phyloP scores from a whole-genome alignment of 2,888 invertebrate genomes.

The Microctonus hyperodae region DNA sequence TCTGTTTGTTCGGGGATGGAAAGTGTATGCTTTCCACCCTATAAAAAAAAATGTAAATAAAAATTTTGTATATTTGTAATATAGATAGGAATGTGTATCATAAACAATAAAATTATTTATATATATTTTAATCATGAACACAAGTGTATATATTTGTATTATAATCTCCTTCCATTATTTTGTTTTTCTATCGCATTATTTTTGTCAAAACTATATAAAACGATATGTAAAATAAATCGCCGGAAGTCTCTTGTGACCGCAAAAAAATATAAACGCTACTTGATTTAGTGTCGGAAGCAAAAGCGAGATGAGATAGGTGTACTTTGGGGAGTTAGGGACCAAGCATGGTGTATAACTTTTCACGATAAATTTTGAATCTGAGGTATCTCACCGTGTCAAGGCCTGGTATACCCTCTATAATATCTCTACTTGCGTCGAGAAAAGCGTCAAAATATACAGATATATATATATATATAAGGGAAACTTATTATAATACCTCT shows the following conservation, averaged over 20 bases:
- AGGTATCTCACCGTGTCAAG: constrained; percentile 28
- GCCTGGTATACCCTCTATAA: constrained; percentile 31
- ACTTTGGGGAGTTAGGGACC: constrained; percentile 27
- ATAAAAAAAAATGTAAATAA: constrained; percentile 52
- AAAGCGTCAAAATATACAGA: too few species aligned
- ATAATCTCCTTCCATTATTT: not conserved
- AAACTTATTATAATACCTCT: too few species aligned
- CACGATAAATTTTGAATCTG: constrained; percentile 40
- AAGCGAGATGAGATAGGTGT: constrained; percentile 26
- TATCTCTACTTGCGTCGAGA: constrained; percentile 16
- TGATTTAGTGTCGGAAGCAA: constrained; percentile 33
- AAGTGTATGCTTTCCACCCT: constrained; percentile 39
- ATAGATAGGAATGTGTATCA: constrained; percentile 59
- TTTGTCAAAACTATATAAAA: not conserved
- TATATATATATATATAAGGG: too few species aligned
- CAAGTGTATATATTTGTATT: constrained; percentile 27
- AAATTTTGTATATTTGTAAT: constrained; percentile 59
- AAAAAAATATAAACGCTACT: not conserved
- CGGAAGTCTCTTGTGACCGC: not conserved
- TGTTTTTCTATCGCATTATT: not conserved
- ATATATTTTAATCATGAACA: constrained; percentile 55
- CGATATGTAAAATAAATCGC: constrained; percentile 6
- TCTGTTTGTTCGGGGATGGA: constrained; percentile 48
- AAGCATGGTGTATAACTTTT: constrained; percentile 32
- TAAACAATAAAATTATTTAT: constrained; percentile 59